Evolutionary conservation across 2,113 vertebrate genomes (phyloP).

Genomic region (Psammodynastes pulverulentus): DNA sequence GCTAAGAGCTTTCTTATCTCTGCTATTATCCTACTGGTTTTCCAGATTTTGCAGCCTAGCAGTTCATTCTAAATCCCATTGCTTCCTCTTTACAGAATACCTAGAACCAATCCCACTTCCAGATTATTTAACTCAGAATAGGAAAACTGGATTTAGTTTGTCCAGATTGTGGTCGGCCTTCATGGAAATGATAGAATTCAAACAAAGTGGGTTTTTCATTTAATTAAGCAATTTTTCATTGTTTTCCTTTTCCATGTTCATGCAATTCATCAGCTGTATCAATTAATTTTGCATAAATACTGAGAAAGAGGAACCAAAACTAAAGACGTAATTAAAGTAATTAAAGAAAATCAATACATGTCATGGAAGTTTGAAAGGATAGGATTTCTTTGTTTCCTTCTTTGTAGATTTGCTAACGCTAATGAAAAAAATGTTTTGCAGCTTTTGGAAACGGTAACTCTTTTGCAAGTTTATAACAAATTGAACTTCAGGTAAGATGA

Average conservation of each 20-base stretch:
- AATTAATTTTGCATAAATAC: background rate
- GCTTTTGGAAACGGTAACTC: constrained; percentile 54
- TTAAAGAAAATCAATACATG: constrained; percentile 36
- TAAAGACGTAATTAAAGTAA: constrained; percentile 20
- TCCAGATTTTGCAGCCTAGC: background rate
- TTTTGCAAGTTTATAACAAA: constrained; percentile 46
- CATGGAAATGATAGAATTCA: background rate
- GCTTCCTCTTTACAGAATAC: background rate
- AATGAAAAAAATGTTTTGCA: constrained; percentile 57
- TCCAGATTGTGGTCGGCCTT: background rate
- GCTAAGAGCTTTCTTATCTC: background rate
- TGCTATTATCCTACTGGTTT: background rate
- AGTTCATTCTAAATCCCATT: background rate
- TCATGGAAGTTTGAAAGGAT: constrained; percentile 56
- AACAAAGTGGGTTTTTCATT: background rate
- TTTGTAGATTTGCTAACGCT: constrained; percentile 50
- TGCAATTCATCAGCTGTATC: background rate
- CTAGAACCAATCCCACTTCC: background rate
- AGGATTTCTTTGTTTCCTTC: constrained; percentile 42
- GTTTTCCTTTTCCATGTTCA: background rate
- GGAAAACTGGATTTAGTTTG: background rate
- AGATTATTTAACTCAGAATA: background rate
- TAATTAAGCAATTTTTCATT: background rate
- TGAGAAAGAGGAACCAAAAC: constrained; percentile 11
- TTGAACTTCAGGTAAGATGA: constrained; percentile 45